These are phyloP conservation scores for Caenorhabditis sp. DNA, from an alignment of 2,888 invertebrate genomes.

Conservation along the genomic window DNA sequence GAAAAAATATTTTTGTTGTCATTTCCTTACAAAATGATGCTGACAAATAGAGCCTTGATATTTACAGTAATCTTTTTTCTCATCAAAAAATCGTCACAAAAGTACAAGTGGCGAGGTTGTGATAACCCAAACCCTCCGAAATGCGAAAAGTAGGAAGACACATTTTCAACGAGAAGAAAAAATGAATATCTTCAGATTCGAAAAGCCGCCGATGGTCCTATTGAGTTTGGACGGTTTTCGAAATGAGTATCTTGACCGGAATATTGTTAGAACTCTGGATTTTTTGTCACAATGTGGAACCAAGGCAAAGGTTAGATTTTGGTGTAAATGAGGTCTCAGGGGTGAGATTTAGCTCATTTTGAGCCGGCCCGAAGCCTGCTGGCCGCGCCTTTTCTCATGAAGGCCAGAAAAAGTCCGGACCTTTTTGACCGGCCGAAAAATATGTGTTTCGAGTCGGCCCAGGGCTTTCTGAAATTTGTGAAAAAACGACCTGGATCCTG, in stretches of 20 bases:
- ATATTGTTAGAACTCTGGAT: constrained; percentile 58
- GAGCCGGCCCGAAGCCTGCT: too few relatives aligned
- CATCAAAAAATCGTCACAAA: background rate
- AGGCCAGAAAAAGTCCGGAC: too few relatives aligned
- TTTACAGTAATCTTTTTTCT: background rate
- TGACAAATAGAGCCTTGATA: too few relatives aligned
- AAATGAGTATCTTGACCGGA: constrained; percentile 55
- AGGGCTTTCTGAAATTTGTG: too few relatives aligned
- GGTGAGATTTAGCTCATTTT: too few relatives aligned
- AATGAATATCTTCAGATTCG: constrained; percentile 12
- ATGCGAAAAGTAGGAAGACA: constrained; percentile 19
- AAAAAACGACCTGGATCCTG: too few relatives aligned
- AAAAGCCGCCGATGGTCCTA: constrained; percentile 38
- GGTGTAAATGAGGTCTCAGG: too few relatives aligned
- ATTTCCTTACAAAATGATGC: too few relatives aligned
- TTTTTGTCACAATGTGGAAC: constrained; percentile 62
- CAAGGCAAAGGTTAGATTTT: constrained; percentile 28
- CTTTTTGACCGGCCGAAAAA: too few relatives aligned
- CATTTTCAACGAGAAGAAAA: background rate
- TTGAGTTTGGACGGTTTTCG: constrained; percentile 64
- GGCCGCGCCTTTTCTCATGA: too few relatives aligned
- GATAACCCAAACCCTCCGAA: constrained; percentile 7
- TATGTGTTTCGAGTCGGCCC: too few relatives aligned
- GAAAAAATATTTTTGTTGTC: too few relatives aligned
- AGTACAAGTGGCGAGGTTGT: background rate